phyloP scores from a whole-genome alignment of 2,797 vertebrate species.

The Acipenser transmontanus region DNA sequence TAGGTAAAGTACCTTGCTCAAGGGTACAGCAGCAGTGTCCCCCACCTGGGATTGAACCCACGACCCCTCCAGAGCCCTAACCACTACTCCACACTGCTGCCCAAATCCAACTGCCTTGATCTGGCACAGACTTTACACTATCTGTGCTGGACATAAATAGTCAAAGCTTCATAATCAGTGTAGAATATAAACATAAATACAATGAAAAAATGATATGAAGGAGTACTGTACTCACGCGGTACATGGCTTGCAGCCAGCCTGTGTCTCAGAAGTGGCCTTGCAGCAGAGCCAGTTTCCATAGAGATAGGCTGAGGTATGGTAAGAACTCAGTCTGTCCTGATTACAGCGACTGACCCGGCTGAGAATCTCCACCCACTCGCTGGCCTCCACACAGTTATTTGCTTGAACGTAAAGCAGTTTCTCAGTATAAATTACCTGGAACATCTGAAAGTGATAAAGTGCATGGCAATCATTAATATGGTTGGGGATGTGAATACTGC shows the following conservation, averaged over 20 bases:
- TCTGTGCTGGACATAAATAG: no score
- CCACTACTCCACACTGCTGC: no score
- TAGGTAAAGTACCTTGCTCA: no score
- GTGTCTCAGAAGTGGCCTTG: constrained; percentile 60
- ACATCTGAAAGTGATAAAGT: constrained; percentile 72
- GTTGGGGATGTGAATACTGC: no score
- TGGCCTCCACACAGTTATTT: constrained; percentile 91
- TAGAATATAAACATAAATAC: no score
- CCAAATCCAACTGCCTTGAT: no score
- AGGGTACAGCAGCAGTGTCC: no score
- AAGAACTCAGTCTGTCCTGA: constrained; percentile 69
- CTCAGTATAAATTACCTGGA: constrained; percentile 87
- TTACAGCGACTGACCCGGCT: constrained; percentile 88
- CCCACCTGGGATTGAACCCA: no score
- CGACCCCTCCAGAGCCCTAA: no score
- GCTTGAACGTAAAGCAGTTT: constrained; percentile 92
- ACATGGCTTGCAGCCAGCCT: constrained; percentile 78
- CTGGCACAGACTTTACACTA: no score
- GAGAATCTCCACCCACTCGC: constrained; percentile 89
- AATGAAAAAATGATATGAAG: not conserved
- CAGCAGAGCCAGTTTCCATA: constrained; percentile 87
- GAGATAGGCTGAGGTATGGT: constrained; percentile 79
- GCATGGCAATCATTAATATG: no score
- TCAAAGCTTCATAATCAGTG: no score
- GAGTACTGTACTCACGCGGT: constrained; percentile 74